Evolutionary conservation across 30 jellyfish, hydroid and myxozoan genomes (phyloP).

Genomic region (Euphysa ruthae): DNA sequence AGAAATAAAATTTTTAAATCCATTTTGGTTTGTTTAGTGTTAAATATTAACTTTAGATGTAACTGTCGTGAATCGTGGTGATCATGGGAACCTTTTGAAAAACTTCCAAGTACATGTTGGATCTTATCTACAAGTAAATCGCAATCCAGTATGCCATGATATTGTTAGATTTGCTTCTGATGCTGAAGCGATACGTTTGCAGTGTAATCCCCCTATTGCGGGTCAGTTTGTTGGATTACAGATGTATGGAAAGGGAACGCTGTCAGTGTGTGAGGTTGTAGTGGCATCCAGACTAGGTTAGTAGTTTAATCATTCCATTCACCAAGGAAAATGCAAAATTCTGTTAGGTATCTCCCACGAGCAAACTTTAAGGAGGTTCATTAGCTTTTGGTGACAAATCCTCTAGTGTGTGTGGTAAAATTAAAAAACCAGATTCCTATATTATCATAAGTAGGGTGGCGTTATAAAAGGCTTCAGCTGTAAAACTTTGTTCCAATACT

Average conservation of each 20-base stretch:
- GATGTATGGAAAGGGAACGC: constrained; percentile 85
- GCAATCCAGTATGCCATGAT: constrained; percentile 95
- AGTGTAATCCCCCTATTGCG: constrained; percentile 97
- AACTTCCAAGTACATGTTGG: constrained; percentile 92
- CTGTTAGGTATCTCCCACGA: too few relatives aligned
- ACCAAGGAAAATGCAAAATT: too few relatives aligned
- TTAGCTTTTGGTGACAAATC: too few relatives aligned
- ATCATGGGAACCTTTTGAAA: constrained; percentile 75
- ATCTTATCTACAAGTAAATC: constrained; percentile 31
- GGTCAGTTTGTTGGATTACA: constrained; percentile 91
- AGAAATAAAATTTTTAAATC: too few relatives aligned
- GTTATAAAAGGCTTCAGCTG: too few relatives aligned
- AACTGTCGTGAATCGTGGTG: constrained; percentile 90
- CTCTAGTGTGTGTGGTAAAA: too few relatives aligned
- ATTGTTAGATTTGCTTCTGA: constrained; percentile 70
- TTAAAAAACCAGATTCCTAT: too few relatives aligned
- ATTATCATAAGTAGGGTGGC: too few relatives aligned
- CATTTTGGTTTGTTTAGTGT: too few relatives aligned
- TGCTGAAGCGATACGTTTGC: constrained; percentile 92
- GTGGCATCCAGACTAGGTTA: constrained; percentile 85
- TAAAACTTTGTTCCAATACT: too few relatives aligned
- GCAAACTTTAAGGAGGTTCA: too few relatives aligned
- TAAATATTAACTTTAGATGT: constrained; percentile 54
- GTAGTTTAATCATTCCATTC: too few relatives aligned
- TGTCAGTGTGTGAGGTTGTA: constrained; percentile 87